Conservation (phyloP, 2,888 invertebrate species). For the Blastobasis adustella region DNA sequence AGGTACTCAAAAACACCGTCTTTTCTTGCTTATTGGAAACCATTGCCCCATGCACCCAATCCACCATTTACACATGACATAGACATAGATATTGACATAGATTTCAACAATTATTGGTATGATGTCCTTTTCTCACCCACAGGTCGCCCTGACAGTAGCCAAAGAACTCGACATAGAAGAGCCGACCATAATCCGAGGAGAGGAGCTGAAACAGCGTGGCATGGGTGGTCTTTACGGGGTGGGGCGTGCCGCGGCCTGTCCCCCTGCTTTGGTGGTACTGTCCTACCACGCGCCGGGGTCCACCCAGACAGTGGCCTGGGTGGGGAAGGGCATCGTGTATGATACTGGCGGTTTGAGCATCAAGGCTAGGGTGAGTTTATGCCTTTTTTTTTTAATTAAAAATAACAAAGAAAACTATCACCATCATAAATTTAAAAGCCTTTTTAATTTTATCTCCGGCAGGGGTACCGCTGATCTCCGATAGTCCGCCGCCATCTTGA, state of each 20-base stretch:
- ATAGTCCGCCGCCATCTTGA: too few species aligned
- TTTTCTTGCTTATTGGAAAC: too few species aligned
- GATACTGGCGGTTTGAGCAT: slow-evolving; percentile 95
- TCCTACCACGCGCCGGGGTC: slow-evolving; percentile 78
- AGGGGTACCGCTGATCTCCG: too few species aligned
- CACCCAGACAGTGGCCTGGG: slow-evolving; percentile 83
- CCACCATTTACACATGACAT: too few species aligned
- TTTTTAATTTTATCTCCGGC: too few species aligned
- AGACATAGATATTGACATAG: too few species aligned
- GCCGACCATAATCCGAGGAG: slow-evolving; percentile 84
- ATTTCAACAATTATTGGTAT: too few species aligned
- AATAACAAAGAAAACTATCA: too few species aligned
- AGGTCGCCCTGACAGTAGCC: slow-evolving; percentile 82
- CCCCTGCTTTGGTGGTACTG: slow-evolving; percentile 77
- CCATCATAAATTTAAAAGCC: too few species aligned
- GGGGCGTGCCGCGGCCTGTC: slow-evolving; percentile 75
- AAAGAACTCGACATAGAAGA: slow-evolving; percentile 76
- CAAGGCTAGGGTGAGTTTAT: slow-evolving; percentile 82
- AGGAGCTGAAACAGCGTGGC: slow-evolving; percentile 82
- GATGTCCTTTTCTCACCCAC: slow-evolving; percentile 8
- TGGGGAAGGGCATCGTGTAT: slow-evolving; percentile 95
- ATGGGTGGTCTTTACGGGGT: slow-evolving; percentile 94
- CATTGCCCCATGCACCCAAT: too few species aligned
- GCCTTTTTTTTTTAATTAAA: too few species aligned
- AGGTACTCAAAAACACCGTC: too few species aligned